phyloP scores from a whole-genome alignment of 2,113 vertebrate species.

The Tringa solitaria region DNA sequence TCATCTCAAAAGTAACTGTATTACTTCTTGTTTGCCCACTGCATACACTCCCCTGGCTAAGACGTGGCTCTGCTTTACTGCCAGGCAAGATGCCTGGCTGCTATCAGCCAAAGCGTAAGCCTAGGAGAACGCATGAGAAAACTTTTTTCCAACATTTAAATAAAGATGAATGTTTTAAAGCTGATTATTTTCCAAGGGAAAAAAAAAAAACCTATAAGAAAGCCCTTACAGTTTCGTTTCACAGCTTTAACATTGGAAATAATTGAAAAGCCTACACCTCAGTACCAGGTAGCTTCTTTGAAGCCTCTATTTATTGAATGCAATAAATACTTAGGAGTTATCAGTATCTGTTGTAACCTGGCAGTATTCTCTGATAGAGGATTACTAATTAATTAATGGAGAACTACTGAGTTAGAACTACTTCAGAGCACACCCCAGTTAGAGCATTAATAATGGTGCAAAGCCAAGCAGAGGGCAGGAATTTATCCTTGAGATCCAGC shows the following conservation, averaged over 20 bases:
- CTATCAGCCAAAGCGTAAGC: background rate
- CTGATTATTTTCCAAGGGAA: background rate
- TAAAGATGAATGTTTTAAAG: background rate
- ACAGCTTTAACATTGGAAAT: background rate
- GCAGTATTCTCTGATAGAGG: background rate
- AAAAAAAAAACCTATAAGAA: background rate
- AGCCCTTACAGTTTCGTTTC: background rate
- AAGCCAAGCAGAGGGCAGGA: conserved; percentile 7
- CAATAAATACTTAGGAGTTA: conserved; percentile 31
- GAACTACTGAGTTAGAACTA: background rate
- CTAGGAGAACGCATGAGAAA: background rate
- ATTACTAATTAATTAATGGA: conserved; percentile 39
- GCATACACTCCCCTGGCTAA: background rate
- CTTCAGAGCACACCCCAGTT: background rate
- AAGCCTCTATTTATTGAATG: conserved; percentile 20
- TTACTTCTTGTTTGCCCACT: background rate
- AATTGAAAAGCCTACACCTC: background rate
- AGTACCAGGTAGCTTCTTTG: background rate
- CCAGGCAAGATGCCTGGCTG: background rate
- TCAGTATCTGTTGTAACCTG: background rate
- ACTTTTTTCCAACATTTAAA: background rate
- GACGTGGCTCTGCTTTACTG: background rate
- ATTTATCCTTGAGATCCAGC: conserved; percentile 28
- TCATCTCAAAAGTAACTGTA: background rate
- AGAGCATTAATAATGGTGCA: rapidly evolving